Conservation (phyloP, 2,888 invertebrate species). For the Stenichneumon culpator region DNA sequence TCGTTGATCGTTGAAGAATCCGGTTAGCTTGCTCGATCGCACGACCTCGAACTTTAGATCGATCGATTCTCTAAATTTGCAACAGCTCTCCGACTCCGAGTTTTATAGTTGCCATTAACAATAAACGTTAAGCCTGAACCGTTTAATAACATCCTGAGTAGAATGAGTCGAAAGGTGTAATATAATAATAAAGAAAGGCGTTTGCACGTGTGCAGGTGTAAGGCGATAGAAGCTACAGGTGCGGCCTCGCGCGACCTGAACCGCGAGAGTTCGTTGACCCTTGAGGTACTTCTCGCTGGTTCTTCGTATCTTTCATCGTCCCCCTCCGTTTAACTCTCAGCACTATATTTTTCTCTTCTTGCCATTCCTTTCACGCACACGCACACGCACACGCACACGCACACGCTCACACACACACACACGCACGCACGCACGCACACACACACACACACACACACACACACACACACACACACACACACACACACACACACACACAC, state of each 20-base stretch:
- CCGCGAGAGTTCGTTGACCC: conserved; percentile 58
- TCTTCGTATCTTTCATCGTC: conserved; percentile 42
- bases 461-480: conserved; percentile 6
- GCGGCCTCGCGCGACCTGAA: conserved; percentile 62
- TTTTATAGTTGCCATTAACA: not conserved
- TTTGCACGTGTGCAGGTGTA: conserved; percentile 72
- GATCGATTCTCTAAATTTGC: not conserved
- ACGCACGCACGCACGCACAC: not conserved
- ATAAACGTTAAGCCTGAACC: not conserved
- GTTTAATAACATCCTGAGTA: not conserved
- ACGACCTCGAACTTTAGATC: conserved; percentile 12
- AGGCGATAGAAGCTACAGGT: conserved; percentile 68
- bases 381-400: conserved; percentile 1
- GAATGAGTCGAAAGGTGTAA: conserved; percentile 9
- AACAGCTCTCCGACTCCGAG: not conserved
- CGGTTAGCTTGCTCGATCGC: conserved; percentile 24
- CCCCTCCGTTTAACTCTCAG: conserved; percentile 40
- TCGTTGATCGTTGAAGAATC: conserved; percentile 51
- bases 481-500: not conserved
- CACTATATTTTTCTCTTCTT: conserved; percentile 35
- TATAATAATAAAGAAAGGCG: conserved; percentile 44
- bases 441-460: not conserved
- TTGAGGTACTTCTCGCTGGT: conserved; percentile 37
- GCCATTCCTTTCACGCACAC: conserved; percentile 48
- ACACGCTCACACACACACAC: not conserved